Conservation (phyloP, 2,113 vertebrate genomes). For the Odobenus rosmarus region DNA sequence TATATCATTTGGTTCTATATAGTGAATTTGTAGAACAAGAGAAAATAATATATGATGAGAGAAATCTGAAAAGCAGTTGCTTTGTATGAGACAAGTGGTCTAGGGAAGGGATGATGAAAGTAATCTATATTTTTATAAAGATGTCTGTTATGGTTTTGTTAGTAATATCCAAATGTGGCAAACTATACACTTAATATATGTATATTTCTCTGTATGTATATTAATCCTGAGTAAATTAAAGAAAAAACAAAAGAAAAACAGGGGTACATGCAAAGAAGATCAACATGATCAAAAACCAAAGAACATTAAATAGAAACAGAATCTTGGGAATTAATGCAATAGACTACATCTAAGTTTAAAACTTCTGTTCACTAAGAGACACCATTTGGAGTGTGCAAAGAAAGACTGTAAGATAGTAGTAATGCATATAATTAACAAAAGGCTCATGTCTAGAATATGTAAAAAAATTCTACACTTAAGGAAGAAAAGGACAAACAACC, state of each 20-base stretch:
- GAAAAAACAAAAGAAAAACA: neutral
- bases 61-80: neutral
- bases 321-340: neutral
- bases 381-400: neutral
- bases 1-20: neutral
- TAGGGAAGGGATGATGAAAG: neutral
- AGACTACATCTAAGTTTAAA: neutral
- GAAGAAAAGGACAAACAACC: neutral
- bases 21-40: neutral
- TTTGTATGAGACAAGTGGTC: neutral
- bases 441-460: neutral
- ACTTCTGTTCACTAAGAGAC: neutral
- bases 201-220: neutral
- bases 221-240: neutral
- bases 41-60: neutral
- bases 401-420: neutral
- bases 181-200: neutral
- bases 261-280: neutral
- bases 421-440: neutral
- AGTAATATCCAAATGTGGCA: neutral
- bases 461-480: neutral
- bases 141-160: neutral
- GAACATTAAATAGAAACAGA: neutral
- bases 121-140: neutral
- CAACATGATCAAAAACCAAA: neutral